Percentiles rank a stretch among this genome's conserved stretches.
phyloP scores from a whole-genome alignment of 2,113 vertebrate species.

The Clarias batrachus region DNA sequence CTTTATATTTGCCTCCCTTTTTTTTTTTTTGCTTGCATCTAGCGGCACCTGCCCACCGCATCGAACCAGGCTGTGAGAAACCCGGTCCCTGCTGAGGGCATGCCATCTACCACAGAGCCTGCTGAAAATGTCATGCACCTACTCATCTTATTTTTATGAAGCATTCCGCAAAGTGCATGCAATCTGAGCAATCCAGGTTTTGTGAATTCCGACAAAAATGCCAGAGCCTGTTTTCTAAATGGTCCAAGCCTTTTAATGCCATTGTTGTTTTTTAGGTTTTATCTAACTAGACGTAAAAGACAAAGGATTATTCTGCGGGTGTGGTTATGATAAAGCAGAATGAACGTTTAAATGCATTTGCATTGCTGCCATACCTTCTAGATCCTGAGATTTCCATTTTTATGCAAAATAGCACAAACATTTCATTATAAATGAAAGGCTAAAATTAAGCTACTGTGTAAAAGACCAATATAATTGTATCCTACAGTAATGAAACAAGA shows the following conservation, averaged over 20 bases:
- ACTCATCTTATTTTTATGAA: background rate
- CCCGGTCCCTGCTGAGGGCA: constrained; percentile 21
- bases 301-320: background rate
- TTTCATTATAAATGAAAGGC: background rate
- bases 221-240: constrained; percentile 10
- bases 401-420: background rate
- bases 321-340: background rate
- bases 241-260: background rate
- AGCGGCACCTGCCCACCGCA: constrained; percentile 20
- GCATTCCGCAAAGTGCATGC: background rate
- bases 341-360: background rate
- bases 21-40: constrained; percentile 32
- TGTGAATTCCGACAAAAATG: constrained; percentile 1
- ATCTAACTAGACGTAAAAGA: background rate
- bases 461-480: background rate
- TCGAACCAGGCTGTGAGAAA: constrained; percentile 20
- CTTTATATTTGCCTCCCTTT: constrained; percentile 30
- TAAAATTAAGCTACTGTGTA: no score
- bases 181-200: constrained; percentile 7
- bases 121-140: constrained; percentile 31
- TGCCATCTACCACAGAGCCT: constrained; percentile 22
- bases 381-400: background rate
- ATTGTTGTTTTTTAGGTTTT: background rate
- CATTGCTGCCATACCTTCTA: background rate
- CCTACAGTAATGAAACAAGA: background rate